Evolutionary conservation across 2,888 invertebrate genomes (phyloP), one percentile per base, ranked within the genome.

Genomic region (Lottia gigantea): DNA sequence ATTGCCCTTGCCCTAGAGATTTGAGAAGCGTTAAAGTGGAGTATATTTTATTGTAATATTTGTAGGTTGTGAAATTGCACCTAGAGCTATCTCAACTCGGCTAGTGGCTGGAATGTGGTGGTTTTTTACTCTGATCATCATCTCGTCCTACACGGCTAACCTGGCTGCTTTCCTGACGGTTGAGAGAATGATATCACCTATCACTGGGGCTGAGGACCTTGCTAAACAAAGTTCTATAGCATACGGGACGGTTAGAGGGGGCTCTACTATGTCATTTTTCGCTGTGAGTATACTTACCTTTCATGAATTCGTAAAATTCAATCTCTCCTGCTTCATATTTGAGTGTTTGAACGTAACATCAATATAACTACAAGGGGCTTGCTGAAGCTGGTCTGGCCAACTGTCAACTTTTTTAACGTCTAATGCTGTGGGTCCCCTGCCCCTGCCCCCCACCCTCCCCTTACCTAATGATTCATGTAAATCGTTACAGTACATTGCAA

Each of bases 81-180:
- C 97, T 0, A 76, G 88, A 75, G 90, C 91, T 0, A 89, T 90
- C 8, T 91, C 91, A 1, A 98, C 98, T 0, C 91, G 98, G 67
- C 95, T 98, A 78, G 97, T 98, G 7, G 97, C 97, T 14, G 97
- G 89, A 31, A 86, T 89, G 61, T 99, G 98, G 98, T 99, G 98
- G 97, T 98, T 99, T 90, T 99, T 99, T 90, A 98, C 98, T 0
- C 92, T 99, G 63, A 98, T 99, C 88, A 97, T 98, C 88, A 95
- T 98, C 74, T 97, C 97, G 0, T 98, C 98, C 12, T 98, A 98
- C 90, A 99, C 98, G 3, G 98, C 98, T 16, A 96, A 96, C 90
- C 90, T 99, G 84, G 98, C 98, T 0, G 98, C 99, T 1, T 98
- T 99, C 89, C 91, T 99, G 64, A 99, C 98, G 0, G 98, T 99